These are phyloP conservation scores for Drosophila quinaria DNA, from an alignment of 2,888 invertebrate genomes.

Conservation along the genomic window DNA sequence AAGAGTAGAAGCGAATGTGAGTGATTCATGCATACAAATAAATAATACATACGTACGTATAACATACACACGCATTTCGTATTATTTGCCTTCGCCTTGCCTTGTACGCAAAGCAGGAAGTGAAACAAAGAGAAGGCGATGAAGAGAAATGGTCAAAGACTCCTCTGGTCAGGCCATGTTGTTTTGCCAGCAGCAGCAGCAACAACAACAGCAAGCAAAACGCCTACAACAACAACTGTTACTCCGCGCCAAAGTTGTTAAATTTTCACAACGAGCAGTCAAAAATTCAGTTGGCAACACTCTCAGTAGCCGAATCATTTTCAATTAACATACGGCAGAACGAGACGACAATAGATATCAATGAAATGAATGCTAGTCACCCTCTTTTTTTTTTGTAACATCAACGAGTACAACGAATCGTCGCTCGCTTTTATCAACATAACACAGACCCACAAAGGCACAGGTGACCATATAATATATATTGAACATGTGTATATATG, in stretches of 20 bases:
- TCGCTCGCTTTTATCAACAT: constrained; percentile 69
- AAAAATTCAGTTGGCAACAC: constrained; percentile 74
- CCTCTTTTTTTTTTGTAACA: constrained; percentile 24
- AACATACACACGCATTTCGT: not conserved
- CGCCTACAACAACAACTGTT: constrained; percentile 58
- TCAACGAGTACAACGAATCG: constrained; percentile 48
- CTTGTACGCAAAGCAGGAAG: constrained; percentile 47
- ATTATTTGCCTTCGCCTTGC: constrained; percentile 21
- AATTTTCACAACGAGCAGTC: constrained; percentile 42
- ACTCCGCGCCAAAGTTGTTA: constrained; percentile 62
- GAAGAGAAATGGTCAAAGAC: constrained; percentile 44
- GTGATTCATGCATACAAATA: constrained; percentile 30
- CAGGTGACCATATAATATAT: constrained; percentile 21
- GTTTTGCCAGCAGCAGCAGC: constrained; percentile 28
- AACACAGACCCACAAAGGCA: constrained; percentile 31
- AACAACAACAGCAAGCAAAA: constrained; percentile 24
- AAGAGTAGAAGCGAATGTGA: constrained; percentile 26
- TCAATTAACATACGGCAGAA: constrained; percentile 45
- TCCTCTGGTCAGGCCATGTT: constrained; percentile 48
- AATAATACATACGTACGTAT: not conserved
- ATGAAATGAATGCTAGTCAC: constrained; percentile 33
- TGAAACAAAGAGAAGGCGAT: constrained; percentile 46
- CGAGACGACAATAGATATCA: constrained; percentile 47
- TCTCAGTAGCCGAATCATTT: constrained; percentile 35
- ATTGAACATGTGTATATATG: constrained; percentile 1